Evolutionary conservation across 2,888 invertebrate genomes (phyloP), one percentile per base, ranked within the genome.

Genomic region (Aleiodes testaceus): DNA sequence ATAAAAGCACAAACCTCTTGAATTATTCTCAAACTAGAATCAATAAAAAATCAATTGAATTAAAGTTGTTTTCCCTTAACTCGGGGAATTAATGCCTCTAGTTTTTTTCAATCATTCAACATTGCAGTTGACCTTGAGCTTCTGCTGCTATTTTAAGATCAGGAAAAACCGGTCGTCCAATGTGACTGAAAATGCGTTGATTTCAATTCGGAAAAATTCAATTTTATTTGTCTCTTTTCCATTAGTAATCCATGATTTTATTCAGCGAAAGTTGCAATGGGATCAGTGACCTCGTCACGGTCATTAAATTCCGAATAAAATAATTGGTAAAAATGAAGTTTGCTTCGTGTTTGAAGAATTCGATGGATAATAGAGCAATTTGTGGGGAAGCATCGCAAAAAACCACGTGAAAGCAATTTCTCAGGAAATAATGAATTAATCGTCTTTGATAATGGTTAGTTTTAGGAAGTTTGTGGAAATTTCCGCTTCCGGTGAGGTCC

Each of bases 81-180:
- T 9, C 36, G 2, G 6, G 36, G 36, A 7, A 36, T 36, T 9
- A 36, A 36, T 36, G 36, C 11, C 18, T 50, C 50, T 11, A 50
- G 20, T 11, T 50, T 11, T 53, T 9, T 9, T n/a, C n/a, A n/a
- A n/a, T 53, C 50, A 9, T 53, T 1, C 3, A 53, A 26, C 9
- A 26, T 26, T 53, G 53, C 18, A 9, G 18, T 50, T 26, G 26
- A 53, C 53, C 53, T 53, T 53, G 53, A 53, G 53, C 53, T 53
- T 53, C 53, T 26, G 11, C n/a, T 53, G 18, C 26, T 53, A 53
- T 53, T 53, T 26, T 26, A 12, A 26, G 22, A 53, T 20, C 3
- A n/a, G 5, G 26, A 26, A 26, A 22, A 53, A 26, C 6, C 26
- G 20, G 14, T 36, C 36, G 26, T 53, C 18, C 11, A 50, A 1